Evolutionary conservation across 2,888 invertebrate species (phyloP).

Genomic region (Troides helena): DNA sequence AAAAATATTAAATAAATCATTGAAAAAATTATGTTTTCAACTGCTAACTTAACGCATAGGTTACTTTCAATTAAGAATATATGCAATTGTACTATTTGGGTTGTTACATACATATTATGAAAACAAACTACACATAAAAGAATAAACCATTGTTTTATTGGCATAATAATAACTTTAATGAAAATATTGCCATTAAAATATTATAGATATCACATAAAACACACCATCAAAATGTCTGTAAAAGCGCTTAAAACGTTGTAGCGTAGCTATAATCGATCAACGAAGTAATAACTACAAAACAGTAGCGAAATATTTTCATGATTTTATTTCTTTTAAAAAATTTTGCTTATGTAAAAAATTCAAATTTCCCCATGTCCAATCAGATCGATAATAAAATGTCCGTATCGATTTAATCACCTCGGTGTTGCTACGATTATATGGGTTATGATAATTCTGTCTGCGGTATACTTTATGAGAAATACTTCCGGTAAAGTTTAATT

Average conservation of each 20-base stretch:
- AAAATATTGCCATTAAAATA: slow-evolving; percentile 71
- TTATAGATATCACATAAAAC: slow-evolving; percentile 76
- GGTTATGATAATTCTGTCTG: background rate
- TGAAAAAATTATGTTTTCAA: too few species aligned
- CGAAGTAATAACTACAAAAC: too few species aligned
- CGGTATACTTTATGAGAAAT: background rate
- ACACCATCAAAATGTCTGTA: slow-evolving; percentile 64
- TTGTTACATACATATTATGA: background rate
- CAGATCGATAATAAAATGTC: background rate
- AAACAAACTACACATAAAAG: slow-evolving; percentile 55
- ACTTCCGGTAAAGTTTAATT: background rate
- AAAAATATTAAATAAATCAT: too few species aligned
- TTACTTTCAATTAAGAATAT: background rate
- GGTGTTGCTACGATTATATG: background rate
- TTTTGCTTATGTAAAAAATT: slow-evolving; percentile 32
- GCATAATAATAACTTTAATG: slow-evolving; percentile 68
- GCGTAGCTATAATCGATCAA: too few species aligned
- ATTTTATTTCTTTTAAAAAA: slow-evolving; percentile 60
- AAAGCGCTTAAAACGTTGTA: slow-evolving; percentile 21
- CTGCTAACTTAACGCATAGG: too few species aligned
- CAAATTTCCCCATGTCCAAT: background rate
- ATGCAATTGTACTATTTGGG: background rate
- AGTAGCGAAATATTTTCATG: too few species aligned
- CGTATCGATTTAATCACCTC: background rate
- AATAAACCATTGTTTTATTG: slow-evolving; percentile 76